phyloP scores from a whole-genome alignment of 2,888 invertebrate species.

The Caenorhabditis sp. region DNA sequence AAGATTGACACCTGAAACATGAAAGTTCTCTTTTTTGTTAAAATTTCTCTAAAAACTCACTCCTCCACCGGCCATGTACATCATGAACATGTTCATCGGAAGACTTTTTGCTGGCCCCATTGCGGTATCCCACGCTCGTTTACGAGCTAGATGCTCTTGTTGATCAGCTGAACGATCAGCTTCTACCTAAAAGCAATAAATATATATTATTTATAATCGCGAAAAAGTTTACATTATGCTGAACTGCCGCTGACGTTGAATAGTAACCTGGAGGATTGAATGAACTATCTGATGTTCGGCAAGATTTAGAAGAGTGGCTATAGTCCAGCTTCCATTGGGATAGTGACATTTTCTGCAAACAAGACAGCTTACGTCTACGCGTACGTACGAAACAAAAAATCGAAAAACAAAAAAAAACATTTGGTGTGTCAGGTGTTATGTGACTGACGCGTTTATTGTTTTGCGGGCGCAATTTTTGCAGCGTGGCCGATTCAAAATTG shows the following conservation, averaged over 20 bases:
- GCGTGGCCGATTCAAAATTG: constrained; percentile 17
- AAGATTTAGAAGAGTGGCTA: constrained; percentile 29
- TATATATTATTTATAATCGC: too few relatives aligned
- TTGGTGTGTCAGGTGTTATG: background rate
- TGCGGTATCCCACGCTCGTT: constrained; percentile 71
- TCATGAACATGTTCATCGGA: constrained; percentile 94
- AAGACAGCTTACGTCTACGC: too few relatives aligned
- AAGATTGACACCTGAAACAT: constrained; percentile 83
- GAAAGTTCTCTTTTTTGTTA: background rate
- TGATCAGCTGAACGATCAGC: constrained; percentile 56
- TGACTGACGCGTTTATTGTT: constrained; percentile 4
- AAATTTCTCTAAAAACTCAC: constrained; percentile 71
- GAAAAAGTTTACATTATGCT: constrained; percentile 57
- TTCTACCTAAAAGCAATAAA: constrained; percentile 31
- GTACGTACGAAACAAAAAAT: too few relatives aligned
- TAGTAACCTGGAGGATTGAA: constrained; percentile 68
- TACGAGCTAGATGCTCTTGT: constrained; percentile 66
- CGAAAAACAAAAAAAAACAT: constrained; percentile 1
- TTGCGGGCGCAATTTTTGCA: constrained; percentile 7
- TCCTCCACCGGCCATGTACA: constrained; percentile 87
- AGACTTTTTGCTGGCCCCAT: constrained; percentile 68
- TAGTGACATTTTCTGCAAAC: constrained; percentile 33
- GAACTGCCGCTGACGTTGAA: constrained; percentile 41
- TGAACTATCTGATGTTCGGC: constrained; percentile 37
- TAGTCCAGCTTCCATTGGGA: constrained; percentile 49